These are phyloP conservation scores for Heteropelma amictum DNA, from an alignment of 2,888 invertebrate genomes.

Conservation along the genomic window DNA sequence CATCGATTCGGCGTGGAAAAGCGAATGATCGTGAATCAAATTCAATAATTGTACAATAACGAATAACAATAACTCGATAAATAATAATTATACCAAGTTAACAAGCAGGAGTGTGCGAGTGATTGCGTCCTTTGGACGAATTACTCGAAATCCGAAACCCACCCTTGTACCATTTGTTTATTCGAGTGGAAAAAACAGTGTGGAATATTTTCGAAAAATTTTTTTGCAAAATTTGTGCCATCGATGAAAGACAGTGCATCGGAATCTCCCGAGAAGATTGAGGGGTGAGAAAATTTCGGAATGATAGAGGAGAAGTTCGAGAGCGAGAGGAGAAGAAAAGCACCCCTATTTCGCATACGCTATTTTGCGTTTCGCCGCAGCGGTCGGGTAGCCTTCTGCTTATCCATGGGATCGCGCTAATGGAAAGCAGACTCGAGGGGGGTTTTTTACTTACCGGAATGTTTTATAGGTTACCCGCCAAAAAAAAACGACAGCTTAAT, in stretches of 20 bases:
- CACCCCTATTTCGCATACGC: slow-evolving; percentile 24
- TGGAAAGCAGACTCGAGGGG: slow-evolving; percentile 64
- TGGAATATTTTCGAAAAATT: too few species aligned
- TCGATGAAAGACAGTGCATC: slow-evolving; percentile 21
- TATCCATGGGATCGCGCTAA: slow-evolving; percentile 71
- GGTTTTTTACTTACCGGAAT: slow-evolving; percentile 62
- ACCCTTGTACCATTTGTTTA: too few species aligned
- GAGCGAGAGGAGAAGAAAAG: background rate
- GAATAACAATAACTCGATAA: too few species aligned
- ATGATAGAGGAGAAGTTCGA: slow-evolving; percentile 23
- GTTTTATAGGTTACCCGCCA: slow-evolving; percentile 70
- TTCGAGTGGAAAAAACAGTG: too few species aligned
- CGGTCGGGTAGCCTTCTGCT: slow-evolving; percentile 64
- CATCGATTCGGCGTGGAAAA: too few species aligned
- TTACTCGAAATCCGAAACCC: too few species aligned
- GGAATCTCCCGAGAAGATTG: slow-evolving; percentile 43
- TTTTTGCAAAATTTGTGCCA: too few species aligned
- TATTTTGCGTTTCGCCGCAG: slow-evolving; percentile 47
- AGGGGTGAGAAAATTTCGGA: slow-evolving; percentile 22
- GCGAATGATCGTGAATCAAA: too few species aligned
- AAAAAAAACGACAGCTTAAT: slow-evolving; percentile 71
- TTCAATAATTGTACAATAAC: too few species aligned
- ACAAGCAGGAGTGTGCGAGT: too few species aligned
- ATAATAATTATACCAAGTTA: too few species aligned
- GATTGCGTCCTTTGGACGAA: too few species aligned